Evolutionary conservation across 2,797 vertebrate genomes (phyloP).

Genomic region (Chelon labrosus): DNA sequence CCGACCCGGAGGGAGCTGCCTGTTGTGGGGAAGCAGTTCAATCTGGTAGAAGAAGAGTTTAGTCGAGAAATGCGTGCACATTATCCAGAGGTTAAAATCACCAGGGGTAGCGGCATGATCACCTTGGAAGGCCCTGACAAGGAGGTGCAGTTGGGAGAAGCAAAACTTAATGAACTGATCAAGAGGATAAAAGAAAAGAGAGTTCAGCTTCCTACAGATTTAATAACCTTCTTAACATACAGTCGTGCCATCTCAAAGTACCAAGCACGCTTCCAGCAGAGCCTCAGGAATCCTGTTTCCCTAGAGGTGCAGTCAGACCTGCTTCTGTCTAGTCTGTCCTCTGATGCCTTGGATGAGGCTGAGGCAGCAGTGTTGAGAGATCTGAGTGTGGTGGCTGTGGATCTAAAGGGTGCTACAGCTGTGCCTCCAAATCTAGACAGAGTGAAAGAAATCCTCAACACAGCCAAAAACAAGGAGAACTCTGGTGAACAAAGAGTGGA

Average conservation of each 20-base stretch:
- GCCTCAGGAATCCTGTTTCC: slow-evolving; percentile 62
- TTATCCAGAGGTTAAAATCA: slow-evolving; percentile 45
- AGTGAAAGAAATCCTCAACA: slow-evolving; percentile 56
- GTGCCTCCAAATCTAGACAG: slow-evolving; percentile 36
- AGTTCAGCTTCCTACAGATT: slow-evolving; percentile 21
- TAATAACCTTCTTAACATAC: slow-evolving; percentile 59
- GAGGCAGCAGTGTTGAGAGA: slow-evolving; percentile 53
- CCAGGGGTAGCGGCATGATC: background rate
- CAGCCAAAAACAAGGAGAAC: slow-evolving; percentile 54
- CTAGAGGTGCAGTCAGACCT: slow-evolving; percentile 54
- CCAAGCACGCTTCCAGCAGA: slow-evolving; percentile 57
- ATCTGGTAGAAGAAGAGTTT: slow-evolving; percentile 67
- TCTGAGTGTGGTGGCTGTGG: slow-evolving; percentile 32
- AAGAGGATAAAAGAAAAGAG: slow-evolving; percentile 50
- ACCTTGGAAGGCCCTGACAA: slow-evolving; percentile 61
- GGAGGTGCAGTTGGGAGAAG: slow-evolving; percentile 39
- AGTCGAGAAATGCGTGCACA: slow-evolving; percentile 8
- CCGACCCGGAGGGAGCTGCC: slow-evolving; percentile 27
- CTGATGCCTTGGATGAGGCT: slow-evolving; percentile 66
- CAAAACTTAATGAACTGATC: slow-evolving; percentile 47
- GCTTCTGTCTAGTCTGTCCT: slow-evolving; percentile 72
- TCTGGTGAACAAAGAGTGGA: slow-evolving; percentile 40
- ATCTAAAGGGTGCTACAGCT: slow-evolving; percentile 44
- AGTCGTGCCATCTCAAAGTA: slow-evolving; percentile 54
- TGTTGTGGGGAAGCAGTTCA: slow-evolving; percentile 46